A percentile compares a stretch with the other conserved stretches of the same genome.
Conservation (phyloP, 2,113 vertebrate species). For the Perca schrenkii region DNA sequence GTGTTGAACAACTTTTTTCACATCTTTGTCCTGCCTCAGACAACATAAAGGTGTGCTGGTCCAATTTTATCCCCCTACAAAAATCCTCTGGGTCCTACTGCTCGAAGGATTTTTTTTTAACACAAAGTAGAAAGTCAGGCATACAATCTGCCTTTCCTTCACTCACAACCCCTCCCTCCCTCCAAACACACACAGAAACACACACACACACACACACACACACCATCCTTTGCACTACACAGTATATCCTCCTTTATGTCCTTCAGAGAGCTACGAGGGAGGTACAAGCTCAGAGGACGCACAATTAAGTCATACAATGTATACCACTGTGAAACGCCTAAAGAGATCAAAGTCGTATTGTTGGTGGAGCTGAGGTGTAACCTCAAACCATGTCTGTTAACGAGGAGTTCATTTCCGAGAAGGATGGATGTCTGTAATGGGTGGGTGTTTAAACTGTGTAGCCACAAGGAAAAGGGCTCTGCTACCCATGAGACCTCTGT, state of each 20-base stretch:
- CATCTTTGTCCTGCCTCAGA: slow-evolving; percentile 64
- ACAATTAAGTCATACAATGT: slow-evolving; percentile 78
- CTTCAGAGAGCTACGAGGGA: slow-evolving; percentile 55
- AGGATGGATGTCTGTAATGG: slow-evolving; percentile 80
- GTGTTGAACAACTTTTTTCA: slow-evolving; percentile 68
- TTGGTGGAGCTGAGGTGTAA: slow-evolving; percentile 80
- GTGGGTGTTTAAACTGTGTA: slow-evolving; percentile 72
- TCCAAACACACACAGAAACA: slow-evolving; percentile 16
- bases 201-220: slow-evolving; percentile 9
- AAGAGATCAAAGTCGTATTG: slow-evolving; percentile 83
- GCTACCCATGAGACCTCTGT: slow-evolving; percentile 67
- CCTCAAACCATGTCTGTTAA: slow-evolving; percentile 82
- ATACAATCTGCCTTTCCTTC: slow-evolving; percentile 22
- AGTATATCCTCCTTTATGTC: slow-evolving; percentile 29
- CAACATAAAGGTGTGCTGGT: slow-evolving; percentile 76
- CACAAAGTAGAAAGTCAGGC: slow-evolving; percentile 35
- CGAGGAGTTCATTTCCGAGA: slow-evolving; percentile 83
- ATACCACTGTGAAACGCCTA: slow-evolving; percentile 78
- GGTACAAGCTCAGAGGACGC: slow-evolving; percentile 55
- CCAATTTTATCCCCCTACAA: slow-evolving; percentile 25
- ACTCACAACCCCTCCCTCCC: slow-evolving; percentile 25
- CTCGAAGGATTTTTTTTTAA: slow-evolving; percentile 47
- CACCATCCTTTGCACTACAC: slow-evolving; percentile 30
- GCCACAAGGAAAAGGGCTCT: slow-evolving; percentile 67
- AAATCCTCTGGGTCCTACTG: slow-evolving; percentile 84